A percentile compares a stretch with the other conserved stretches of the same genome.
These are phyloP conservation scores for Copsychus sechellarum DNA, from an alignment of 2,113 vertebrate genomes.

Conservation along the genomic window DNA sequence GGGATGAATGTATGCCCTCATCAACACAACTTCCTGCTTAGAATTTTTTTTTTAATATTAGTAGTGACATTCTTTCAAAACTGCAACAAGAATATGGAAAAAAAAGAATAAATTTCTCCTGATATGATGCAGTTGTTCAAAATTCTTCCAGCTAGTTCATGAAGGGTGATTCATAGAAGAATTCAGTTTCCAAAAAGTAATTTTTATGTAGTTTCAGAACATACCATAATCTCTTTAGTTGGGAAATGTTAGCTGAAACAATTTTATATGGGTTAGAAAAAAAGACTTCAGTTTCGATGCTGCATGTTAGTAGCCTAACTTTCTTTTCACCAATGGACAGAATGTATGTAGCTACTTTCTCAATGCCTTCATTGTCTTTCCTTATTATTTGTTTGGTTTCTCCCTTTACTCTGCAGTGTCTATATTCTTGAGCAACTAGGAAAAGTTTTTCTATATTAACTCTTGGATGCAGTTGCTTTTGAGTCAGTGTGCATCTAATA, in stretches of 20 bases:
- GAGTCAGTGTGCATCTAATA: background rate
- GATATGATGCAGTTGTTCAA: background rate
- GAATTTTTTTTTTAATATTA: background rate
- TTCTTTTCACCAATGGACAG: background rate
- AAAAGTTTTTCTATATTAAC: background rate
- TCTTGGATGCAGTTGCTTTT: background rate
- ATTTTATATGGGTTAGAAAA: background rate
- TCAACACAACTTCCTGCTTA: background rate
- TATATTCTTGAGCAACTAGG: background rate
- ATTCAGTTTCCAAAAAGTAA: background rate
- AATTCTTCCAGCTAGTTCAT: background rate
- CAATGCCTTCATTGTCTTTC: fast-evolving
- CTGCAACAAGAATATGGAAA: background rate
- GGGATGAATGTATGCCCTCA: background rate
- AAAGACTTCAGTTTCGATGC: background rate
- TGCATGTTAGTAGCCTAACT: background rate
- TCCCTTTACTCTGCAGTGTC: background rate
- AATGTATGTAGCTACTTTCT: background rate
- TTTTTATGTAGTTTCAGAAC: background rate
- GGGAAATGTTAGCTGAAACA: background rate
- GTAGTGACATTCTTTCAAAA: background rate
- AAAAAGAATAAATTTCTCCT: background rate
- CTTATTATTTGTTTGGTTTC: background rate
- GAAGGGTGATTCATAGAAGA: background rate
- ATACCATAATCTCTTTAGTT: background rate